phyloP scores from a whole-genome alignment of 2,888 invertebrate species.

The Papilio demoleus region DNA sequence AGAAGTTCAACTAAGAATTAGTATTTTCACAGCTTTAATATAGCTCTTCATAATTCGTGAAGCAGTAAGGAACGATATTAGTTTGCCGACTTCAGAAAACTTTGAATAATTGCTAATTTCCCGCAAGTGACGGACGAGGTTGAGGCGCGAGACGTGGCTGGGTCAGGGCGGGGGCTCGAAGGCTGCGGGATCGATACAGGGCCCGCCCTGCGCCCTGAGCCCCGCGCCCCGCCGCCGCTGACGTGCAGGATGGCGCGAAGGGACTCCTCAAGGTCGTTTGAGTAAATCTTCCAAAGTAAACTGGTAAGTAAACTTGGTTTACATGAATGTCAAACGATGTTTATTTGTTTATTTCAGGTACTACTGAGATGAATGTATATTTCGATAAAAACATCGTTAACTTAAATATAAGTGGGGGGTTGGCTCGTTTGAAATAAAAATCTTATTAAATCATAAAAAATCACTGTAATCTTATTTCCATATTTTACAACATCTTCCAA shows the following conservation, averaged over 20 bases:
- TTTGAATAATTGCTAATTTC: constrained; percentile 39
- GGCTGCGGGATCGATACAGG: constrained; percentile 38
- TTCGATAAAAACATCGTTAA: background rate
- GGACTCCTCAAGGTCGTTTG: constrained; percentile 32
- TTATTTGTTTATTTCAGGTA: background rate
- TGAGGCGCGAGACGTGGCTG: background rate
- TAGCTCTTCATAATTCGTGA: constrained; percentile 3
- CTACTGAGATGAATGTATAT: background rate
- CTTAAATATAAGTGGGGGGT: too few species aligned
- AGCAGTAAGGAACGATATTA: constrained; percentile 7
- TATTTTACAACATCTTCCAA: too few species aligned
- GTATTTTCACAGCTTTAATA: background rate
- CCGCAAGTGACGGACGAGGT: constrained; percentile 9
- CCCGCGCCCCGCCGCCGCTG: background rate
- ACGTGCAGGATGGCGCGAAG: background rate
- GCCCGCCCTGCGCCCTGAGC: constrained; percentile 12
- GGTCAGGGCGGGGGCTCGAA: background rate
- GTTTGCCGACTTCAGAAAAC: background rate
- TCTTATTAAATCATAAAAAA: too few species aligned
- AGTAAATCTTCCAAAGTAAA: constrained; percentile 7
- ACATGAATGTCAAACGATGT: background rate
- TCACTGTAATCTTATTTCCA: too few species aligned
- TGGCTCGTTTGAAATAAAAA: too few species aligned
- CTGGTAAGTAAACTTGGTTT: background rate
- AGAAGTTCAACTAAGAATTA: background rate